phyloP scores from a whole-genome alignment of 2,888 invertebrate genomes.

The Sinelater perroti region DNA sequence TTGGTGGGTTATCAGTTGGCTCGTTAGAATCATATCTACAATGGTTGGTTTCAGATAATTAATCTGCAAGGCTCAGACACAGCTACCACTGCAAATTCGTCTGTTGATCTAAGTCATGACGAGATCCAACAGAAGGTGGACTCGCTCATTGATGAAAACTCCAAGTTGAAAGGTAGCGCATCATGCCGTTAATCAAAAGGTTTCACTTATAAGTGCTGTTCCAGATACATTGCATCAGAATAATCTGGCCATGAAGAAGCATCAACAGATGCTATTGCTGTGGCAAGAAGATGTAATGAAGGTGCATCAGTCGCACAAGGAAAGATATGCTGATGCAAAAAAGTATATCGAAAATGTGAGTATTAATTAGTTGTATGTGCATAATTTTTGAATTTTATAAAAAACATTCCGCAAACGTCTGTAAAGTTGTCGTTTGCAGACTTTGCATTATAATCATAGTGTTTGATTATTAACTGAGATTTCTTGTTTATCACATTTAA shows the following conservation, averaged over 20 bases:
- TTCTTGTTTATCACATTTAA: no score
- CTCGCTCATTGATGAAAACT: slow-evolving; percentile 51
- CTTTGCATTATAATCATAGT: no score
- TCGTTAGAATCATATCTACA: neutral
- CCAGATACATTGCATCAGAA: slow-evolving; percentile 72
- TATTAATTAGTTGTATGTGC: slow-evolving; percentile 49
- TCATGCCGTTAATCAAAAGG: no score
- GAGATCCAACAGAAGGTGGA: slow-evolving; percentile 53
- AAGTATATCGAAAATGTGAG: slow-evolving; percentile 67
- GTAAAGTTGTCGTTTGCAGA: no score
- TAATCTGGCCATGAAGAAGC: slow-evolving; percentile 73
- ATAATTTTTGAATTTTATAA: slow-evolving; percentile 3
- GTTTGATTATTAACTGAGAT: no score
- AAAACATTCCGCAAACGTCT: neutral
- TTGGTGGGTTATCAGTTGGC: slow-evolving; percentile 16
- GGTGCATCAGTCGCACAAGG: slow-evolving; percentile 69
- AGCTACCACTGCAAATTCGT: slow-evolving; percentile 5
- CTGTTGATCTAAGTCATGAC: slow-evolving; percentile 42
- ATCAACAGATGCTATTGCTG: slow-evolving; percentile 67
- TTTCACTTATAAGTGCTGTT: no score
- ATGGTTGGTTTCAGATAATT: no score
- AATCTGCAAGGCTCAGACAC: no score
- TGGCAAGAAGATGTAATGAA: slow-evolving; percentile 73
- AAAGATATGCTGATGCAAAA: slow-evolving; percentile 73
- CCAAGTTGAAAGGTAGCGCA: slow-evolving; percentile 51